A percentile compares a stretch with the other conserved stretches of the same genome.
Evolutionary conservation across 1,140 invertebrate species (phyloP).

Genomic region (Zaprionus kolodkinae): DNA sequence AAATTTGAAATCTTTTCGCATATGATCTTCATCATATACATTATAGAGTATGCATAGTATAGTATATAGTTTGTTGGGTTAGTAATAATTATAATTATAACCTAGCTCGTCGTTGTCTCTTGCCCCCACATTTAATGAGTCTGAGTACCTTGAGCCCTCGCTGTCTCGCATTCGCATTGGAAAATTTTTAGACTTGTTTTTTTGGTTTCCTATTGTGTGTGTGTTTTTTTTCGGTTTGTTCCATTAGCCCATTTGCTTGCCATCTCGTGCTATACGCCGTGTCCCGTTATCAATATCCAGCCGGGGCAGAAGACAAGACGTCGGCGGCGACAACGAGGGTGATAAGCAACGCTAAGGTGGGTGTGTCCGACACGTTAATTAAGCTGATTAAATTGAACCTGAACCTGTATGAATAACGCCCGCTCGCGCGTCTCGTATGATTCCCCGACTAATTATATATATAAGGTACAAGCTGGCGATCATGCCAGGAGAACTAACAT

Average conservation of each 20-base stretch:
- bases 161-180: background rate
- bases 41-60: background rate
- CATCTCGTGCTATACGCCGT: background rate
- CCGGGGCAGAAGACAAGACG: conserved; percentile 24
- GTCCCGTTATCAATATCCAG: conserved; percentile 32
- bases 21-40: background rate
- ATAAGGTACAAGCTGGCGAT: conserved; percentile 1
- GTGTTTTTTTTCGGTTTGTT: background rate
- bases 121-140: background rate
- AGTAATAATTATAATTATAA: conserved; percentile 7
- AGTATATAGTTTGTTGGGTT: conserved; percentile 5
- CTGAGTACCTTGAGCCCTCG: background rate
- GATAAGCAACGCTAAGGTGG: conserved; percentile 45
- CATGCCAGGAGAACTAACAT: conserved; percentile 21
- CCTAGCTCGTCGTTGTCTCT: background rate
- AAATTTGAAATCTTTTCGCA: background rate
- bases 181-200: background rate
- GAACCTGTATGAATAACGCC: too few relatives aligned
- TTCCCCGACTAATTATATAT: background rate
- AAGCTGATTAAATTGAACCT: background rate
- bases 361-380: conserved; percentile 44
- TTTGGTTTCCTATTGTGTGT: background rate
- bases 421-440: background rate
- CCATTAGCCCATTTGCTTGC: background rate
- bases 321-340: background rate